These are phyloP conservation scores for Andrena praecox DNA, from an alignment of 2,888 invertebrate species.

Conservation along the genomic window DNA sequence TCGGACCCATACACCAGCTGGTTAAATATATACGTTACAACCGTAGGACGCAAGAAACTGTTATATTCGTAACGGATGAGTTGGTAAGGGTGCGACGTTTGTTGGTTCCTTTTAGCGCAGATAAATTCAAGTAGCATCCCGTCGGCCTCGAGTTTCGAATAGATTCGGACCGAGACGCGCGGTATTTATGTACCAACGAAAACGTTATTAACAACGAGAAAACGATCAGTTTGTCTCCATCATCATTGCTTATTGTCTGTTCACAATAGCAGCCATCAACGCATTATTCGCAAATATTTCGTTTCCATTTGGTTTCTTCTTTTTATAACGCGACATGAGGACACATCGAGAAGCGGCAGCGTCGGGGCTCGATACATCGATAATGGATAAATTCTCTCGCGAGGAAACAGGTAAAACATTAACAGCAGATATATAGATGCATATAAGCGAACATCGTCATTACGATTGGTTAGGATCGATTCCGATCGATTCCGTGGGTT, in stretches of 20 bases:
- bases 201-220: constrained; percentile 28
- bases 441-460: background rate
- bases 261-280: constrained; percentile 84
- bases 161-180: background rate
- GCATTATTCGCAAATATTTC: constrained; percentile 59
- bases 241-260: constrained; percentile 83
- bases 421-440: background rate
- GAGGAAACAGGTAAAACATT: background rate
- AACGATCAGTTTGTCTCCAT: constrained; percentile 24
- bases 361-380: background rate
- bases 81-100: background rate
- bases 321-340: background rate
- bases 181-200: constrained; percentile 28
- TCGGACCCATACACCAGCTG: constrained; percentile 85
- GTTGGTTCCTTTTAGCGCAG: background rate
- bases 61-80: constrained; percentile 4
- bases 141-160: background rate
- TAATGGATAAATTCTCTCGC: background rate
- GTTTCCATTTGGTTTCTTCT: constrained; percentile 3
- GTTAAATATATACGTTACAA: constrained; percentile 71
- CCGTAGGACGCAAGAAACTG: constrained; percentile 1
- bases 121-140: background rate
- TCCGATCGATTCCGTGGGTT: background rate
- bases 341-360: constrained; percentile 16
- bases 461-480: background rate